Evolutionary conservation across 2,797 vertebrate species (phyloP).

Genomic region (Eospalax fontanierii): DNA sequence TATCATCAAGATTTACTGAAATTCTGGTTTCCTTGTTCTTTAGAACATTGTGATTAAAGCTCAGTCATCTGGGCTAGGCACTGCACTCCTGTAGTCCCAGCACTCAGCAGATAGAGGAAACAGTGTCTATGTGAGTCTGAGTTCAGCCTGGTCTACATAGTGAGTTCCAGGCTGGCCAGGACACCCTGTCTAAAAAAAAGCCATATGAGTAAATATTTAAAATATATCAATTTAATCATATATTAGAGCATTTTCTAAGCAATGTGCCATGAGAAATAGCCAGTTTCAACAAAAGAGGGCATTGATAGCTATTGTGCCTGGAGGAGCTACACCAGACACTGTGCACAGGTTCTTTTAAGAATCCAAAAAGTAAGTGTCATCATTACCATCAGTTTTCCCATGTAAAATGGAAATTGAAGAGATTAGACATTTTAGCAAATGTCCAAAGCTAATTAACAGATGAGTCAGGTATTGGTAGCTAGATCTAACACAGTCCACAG

Average conservation of each 20-base stretch:
- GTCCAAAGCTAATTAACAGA: background rate
- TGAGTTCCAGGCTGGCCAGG: too few species aligned
- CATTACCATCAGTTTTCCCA: slow-evolving; percentile 41
- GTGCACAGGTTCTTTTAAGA: background rate
- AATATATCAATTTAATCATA: background rate
- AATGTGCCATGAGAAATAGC: background rate
- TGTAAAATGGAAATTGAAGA: background rate
- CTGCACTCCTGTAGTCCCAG: too few species aligned
- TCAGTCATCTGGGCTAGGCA: too few species aligned
- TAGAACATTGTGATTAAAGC: background rate
- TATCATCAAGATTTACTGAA: background rate
- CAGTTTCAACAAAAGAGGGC: background rate
- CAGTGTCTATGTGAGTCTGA: too few species aligned
- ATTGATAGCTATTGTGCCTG: background rate
- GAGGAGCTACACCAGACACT: background rate
- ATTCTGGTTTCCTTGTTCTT: background rate
- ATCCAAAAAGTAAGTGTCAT: background rate
- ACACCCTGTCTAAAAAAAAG: too few species aligned
- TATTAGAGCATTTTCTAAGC: background rate
- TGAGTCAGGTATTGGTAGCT: background rate
- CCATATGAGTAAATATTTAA: background rate
- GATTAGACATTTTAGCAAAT: background rate
- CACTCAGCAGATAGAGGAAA: too few species aligned
- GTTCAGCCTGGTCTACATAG: too few species aligned
- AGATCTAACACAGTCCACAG: background rate